phyloP scores from a whole-genome alignment of 2,888 invertebrate species.

The Ochlodes sylvanus region DNA sequence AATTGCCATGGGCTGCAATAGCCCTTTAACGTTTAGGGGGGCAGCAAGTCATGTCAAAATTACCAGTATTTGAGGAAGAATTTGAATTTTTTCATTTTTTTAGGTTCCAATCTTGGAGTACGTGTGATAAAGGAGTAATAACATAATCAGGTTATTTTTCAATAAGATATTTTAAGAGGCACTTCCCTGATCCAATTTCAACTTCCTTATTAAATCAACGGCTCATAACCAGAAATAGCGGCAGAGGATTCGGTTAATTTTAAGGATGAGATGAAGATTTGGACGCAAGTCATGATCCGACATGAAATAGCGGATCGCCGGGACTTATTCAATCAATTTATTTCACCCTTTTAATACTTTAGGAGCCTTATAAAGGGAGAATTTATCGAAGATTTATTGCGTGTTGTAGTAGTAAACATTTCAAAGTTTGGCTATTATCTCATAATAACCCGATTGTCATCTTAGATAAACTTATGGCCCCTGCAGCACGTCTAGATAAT shows the following conservation, averaged over 20 bases:
- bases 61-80: too few species aligned
- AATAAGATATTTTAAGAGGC: background rate
- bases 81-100: too few species aligned
- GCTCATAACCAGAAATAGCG: constrained; percentile 7
- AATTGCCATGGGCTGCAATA: too few species aligned
- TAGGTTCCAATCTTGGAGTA: background rate
- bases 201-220: constrained; percentile 28
- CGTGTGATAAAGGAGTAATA: background rate
- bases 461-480: too few species aligned
- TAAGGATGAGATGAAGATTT: background rate
- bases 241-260: constrained; percentile 9
- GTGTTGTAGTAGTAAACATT: background rate
- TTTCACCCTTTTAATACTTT: constrained; percentile 14
- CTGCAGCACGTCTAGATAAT: too few species aligned
- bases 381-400: background rate
- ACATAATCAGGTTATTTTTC: constrained; percentile 2
- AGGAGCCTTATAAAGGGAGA: background rate
- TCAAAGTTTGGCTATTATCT: background rate
- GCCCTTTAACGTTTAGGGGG: too few species aligned
- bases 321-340: constrained; percentile 1
- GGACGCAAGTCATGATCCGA: constrained; percentile 4
- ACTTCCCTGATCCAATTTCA: constrained; percentile 10
- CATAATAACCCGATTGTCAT: background rate
- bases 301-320: background rate
- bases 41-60: too few species aligned